Percentiles rank a stretch among this genome's conserved stretches.
Conservation (phyloP, 2,888 invertebrate species). For the Euclidia mi region DNA sequence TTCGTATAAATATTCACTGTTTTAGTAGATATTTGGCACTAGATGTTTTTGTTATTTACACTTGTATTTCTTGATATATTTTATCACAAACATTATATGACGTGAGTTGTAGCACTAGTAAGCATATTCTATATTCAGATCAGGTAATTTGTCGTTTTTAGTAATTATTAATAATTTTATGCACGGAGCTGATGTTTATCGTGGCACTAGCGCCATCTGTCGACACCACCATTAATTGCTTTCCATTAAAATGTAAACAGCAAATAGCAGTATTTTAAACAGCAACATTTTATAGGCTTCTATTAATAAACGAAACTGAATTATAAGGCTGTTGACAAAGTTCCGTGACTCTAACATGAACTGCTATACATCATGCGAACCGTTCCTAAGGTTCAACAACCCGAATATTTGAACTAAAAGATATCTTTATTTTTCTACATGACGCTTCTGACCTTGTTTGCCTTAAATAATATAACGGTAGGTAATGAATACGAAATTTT, state of each 20-base stretch:
- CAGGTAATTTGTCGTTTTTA: too few relatives aligned
- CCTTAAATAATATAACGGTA: slow-evolving; percentile 69
- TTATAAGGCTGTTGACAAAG: slow-evolving; percentile 52
- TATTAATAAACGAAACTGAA: slow-evolving; percentile 12
- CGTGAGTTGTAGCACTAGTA: too few relatives aligned
- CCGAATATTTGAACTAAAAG: slow-evolving; percentile 64
- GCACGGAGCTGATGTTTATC: too few relatives aligned
- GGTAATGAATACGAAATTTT: slow-evolving; percentile 65
- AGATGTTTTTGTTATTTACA: too few relatives aligned
- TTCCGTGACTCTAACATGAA: slow-evolving; percentile 45
- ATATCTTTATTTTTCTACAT: slow-evolving; percentile 66
- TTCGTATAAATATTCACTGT: too few relatives aligned
- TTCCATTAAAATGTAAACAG: slow-evolving; percentile 6
- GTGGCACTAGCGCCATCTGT: too few relatives aligned
- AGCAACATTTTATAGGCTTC: slow-evolving; percentile 33
- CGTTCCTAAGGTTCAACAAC: slow-evolving; percentile 61
- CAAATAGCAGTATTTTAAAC: slow-evolving; percentile 28
- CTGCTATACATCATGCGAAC: slow-evolving; percentile 30
- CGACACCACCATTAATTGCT: too few relatives aligned
- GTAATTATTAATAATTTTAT: too few relatives aligned
- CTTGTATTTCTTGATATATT: too few relatives aligned
- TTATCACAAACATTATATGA: too few relatives aligned
- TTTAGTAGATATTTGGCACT: too few relatives aligned
- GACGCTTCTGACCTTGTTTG: slow-evolving; percentile 73
- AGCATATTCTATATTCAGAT: too few relatives aligned